phyloP scores from a whole-genome alignment of 2,888 invertebrate species.

The Eledona agricola region DNA sequence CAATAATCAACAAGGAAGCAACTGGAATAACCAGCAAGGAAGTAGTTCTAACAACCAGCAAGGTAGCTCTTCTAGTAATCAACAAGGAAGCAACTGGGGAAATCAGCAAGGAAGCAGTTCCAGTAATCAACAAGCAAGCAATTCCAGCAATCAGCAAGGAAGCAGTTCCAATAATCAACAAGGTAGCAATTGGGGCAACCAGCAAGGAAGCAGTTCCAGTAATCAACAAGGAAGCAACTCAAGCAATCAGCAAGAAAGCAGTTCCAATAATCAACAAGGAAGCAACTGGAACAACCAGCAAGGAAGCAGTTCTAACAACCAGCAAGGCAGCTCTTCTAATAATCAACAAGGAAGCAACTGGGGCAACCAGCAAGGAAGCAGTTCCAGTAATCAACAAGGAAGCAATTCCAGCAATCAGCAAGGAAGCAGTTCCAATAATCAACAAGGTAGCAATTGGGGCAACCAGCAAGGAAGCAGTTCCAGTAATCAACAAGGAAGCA shows the following conservation, averaged over 20 bases:
- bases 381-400: slow-evolving; percentile 36
- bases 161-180: slow-evolving; percentile 22
- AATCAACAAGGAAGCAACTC: slow-evolving; percentile 20
- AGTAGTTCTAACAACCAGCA: slow-evolving; percentile 24
- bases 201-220: slow-evolving; percentile 5
- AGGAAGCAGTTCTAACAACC: slow-evolving; percentile 20
- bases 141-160: slow-evolving; percentile 24
- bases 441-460: slow-evolving; percentile 13
- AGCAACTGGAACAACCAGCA: slow-evolving; percentile 6
- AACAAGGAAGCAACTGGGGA: slow-evolving; percentile 22
- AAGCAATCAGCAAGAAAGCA: slow-evolving; percentile 6
- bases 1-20: slow-evolving; percentile 24
- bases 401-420: slow-evolving; percentile 23
- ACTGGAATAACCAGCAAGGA: slow-evolving; percentile 26
- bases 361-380: slow-evolving; percentile 10
- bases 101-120: slow-evolving; percentile 11
- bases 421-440: slow-evolving; percentile 9
- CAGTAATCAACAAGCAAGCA: slow-evolving; percentile 23
- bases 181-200: slow-evolving; percentile 18
- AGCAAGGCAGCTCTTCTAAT: slow-evolving; percentile 11
- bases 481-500: slow-evolving; percentile 30
- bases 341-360: slow-evolving; percentile 34
- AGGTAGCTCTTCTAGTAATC: slow-evolving; percentile 10
- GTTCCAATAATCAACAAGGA: slow-evolving; percentile 31
- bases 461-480: slow-evolving; percentile 24